A percentile compares a stretch with the other conserved stretches of the same genome.
Evolutionary conservation across 2,888 invertebrate species (phyloP).

Genomic region (Zygogramma bicolorata): DNA sequence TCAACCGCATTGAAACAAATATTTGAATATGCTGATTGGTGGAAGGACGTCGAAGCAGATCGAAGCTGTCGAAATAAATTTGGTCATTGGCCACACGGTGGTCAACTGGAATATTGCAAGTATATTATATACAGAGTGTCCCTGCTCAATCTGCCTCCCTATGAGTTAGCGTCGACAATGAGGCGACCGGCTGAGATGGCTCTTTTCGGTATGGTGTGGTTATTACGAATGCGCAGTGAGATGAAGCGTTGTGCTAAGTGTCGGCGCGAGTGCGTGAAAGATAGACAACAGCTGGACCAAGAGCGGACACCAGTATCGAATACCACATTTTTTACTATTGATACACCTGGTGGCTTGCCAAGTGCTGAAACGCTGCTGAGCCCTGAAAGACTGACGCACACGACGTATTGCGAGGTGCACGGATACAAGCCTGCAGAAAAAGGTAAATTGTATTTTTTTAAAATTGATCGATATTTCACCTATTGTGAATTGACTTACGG

Average conservation of each 20-base stretch:
- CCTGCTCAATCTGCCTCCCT: constrained; percentile 44
- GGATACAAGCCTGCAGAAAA: constrained; percentile 71
- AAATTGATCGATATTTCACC: too few species aligned
- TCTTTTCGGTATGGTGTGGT: constrained; percentile 89
- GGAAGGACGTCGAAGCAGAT: too few species aligned
- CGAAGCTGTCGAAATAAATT: too few species aligned
- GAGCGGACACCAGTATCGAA: constrained; percentile 56
- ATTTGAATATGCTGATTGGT: too few species aligned
- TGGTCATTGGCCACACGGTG: neutral
- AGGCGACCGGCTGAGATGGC: constrained; percentile 75
- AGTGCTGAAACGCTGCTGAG: constrained; percentile 45
- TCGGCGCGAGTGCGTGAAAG: constrained; percentile 62
- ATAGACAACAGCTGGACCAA: constrained; percentile 34
- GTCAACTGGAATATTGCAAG: neutral
- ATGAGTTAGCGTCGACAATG: constrained; percentile 56
- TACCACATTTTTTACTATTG: constrained; percentile 69
- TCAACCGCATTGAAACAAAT: too few species aligned
- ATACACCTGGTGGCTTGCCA: constrained; percentile 58
- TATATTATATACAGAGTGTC: constrained; percentile 16
- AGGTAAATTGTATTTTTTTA: too few species aligned
- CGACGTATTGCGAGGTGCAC: constrained; percentile 72
- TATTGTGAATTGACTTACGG: too few species aligned
- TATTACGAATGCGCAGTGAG: constrained; percentile 83
- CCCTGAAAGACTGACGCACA: constrained; percentile 61
- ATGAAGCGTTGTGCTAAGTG: constrained; percentile 82